Conservation (phyloP, 2,888 invertebrate species). For the Subacronicta megacephala region DNA sequence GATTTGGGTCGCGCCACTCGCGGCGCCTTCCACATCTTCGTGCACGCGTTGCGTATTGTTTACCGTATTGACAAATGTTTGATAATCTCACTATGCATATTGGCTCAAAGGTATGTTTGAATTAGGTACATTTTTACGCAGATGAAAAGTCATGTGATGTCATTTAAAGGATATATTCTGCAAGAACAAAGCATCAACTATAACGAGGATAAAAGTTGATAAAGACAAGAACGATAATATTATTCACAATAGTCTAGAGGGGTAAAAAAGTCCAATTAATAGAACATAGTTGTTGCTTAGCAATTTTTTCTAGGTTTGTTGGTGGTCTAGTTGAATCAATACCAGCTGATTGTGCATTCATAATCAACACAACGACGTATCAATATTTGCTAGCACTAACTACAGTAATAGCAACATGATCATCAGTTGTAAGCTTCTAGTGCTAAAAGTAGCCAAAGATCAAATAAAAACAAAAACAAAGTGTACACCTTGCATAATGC, state of each 20-base stretch:
- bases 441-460: constrained; percentile 7
- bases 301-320: background rate
- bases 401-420: too few species aligned
- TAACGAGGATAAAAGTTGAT: background rate
- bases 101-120: constrained; percentile 12
- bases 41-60: constrained; percentile 56
- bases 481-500: constrained; percentile 19
- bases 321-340: background rate
- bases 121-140: constrained; percentile 17
- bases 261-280: too few species aligned
- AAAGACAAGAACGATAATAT: background rate
- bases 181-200: background rate
- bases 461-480: constrained; percentile 3
- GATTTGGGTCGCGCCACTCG: constrained; percentile 56
- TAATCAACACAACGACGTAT: background rate
- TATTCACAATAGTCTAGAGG: too few species aligned
- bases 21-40: constrained; percentile 50
- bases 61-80: constrained; percentile 52
- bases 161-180: background rate
- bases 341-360: background rate
- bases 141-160: constrained; percentile 8
- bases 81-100: constrained; percentile 22
- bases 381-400: too few species aligned
- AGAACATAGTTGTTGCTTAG: too few species aligned
- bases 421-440: constrained; percentile 1